Base-by-base conservation (phyloP, 2,797 vertebrate genomes). In the Lagocephalus sceleratus region DNA sequence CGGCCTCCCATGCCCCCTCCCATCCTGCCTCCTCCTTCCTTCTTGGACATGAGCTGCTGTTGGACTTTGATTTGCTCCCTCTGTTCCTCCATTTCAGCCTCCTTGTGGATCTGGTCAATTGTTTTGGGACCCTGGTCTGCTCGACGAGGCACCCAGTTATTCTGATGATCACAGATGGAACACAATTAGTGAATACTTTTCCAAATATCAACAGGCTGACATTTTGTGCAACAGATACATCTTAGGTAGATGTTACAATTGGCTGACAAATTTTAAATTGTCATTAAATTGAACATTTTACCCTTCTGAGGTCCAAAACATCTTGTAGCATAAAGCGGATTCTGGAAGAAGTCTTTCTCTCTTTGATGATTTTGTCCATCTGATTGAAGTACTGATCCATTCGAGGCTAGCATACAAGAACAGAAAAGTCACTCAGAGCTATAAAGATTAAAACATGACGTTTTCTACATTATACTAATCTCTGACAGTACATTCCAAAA, bases 381-480 rank as follows among this genome's bases (percentile, higher is more conserved):
- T 99, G 96, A 75, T 92, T 90, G 74, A 99, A 99, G 79, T 99
- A 99, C 85, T 98, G 97, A 88, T 99, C 97, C 97, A 99, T 98
- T 3, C 95, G 94, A 55, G 96, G 97, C 97, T 99, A 70, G 8
- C 1, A 2, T 0, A 1, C 43, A 0, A 52, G 4, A 16, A 25
- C 51, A 29, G 25, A 39, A 50, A 40, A 47, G 1, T 42, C 1
- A 66, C 22, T 40, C 19, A 22, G 3, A 12, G 12, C 7, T 35
- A 35, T 2, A 11, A 59, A 47, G 32, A 5, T 1, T 16, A 5
- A 0, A 17, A 35, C 32, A 35, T 14, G 32, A 8, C 6, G 9
- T 11, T 11, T 29, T 11, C 29, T 29, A 29, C 29, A 14, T 14
- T 35, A 35, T 14, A 4, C 9, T 14, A 35, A 35, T 14, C 32